Percentiles rank a stretch among this genome's conserved stretches.
Evolutionary conservation across 2,888 invertebrate genomes (phyloP).

Genomic region (Silvanus unidentatus): DNA sequence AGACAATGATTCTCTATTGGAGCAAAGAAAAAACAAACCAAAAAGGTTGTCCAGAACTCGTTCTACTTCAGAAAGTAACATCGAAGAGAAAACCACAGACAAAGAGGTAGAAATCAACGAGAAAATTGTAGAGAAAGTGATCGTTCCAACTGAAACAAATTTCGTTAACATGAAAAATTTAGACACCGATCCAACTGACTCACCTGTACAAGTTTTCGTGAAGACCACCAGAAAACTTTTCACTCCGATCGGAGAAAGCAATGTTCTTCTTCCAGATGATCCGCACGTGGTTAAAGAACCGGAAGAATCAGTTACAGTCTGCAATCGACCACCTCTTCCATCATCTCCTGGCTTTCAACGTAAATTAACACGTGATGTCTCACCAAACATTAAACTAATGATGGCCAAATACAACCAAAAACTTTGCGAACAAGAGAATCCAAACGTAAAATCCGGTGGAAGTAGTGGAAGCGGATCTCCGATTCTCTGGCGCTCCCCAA

Average conservation of each 20-base stretch:
- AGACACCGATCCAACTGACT: constrained; percentile 21
- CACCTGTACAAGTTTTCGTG: constrained; percentile 61
- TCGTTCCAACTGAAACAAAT: constrained; percentile 32
- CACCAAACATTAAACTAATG: constrained; percentile 66
- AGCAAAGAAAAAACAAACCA: constrained; percentile 19
- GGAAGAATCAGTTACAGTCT: constrained; percentile 12
- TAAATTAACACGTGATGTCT: constrained; percentile 57
- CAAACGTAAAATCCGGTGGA: constrained; percentile 38
- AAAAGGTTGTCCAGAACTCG: constrained; percentile 30
- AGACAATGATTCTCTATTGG: constrained; percentile 13
- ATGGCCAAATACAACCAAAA: constrained; percentile 64
- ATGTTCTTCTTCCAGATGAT: constrained; percentile 28
- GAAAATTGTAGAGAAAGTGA: constrained; percentile 24
- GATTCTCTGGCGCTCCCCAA: constrained; percentile 57
- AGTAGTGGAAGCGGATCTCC: constrained; percentile 63
- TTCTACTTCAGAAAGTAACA: constrained; percentile 26
- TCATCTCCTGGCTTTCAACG: constrained; percentile 53
- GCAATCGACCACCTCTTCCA: constrained; percentile 52
- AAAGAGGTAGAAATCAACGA: no score
- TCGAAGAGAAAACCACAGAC: constrained; percentile 9
- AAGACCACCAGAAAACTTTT: constrained; percentile 77
- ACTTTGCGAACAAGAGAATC: constrained; percentile 53
- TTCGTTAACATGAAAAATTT: constrained; percentile 18
- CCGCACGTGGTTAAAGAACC: constrained; percentile 5
- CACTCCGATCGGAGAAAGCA: constrained; percentile 50